Conservation (phyloP, 2,113 vertebrate species). For the Syngnathoides biaculeatus region DNA sequence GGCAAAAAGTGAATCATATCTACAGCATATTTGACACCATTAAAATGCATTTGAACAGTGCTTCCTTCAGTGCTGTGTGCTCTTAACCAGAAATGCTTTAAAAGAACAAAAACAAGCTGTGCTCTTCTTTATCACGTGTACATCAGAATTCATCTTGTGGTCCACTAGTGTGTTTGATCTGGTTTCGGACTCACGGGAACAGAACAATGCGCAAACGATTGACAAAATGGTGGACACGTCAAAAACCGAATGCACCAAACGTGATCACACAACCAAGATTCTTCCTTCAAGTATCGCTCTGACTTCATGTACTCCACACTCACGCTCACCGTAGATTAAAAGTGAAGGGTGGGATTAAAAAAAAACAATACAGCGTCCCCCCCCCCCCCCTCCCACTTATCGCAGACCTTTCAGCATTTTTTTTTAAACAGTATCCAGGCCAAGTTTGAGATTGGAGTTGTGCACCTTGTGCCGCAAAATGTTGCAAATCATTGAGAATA, state of each 20-base stretch:
- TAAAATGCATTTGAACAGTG: constrained; percentile 70
- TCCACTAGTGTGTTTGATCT: constrained; percentile 12
- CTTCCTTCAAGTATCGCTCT: background rate
- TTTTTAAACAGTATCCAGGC: too few species aligned
- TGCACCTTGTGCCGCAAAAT: too few species aligned
- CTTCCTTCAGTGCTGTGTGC: constrained; percentile 72
- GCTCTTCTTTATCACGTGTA: constrained; percentile 66
- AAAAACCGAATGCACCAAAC: background rate
- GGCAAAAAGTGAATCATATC: constrained; percentile 71
- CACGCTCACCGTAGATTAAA: background rate
- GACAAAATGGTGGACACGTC: too few species aligned
- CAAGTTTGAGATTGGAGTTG: too few species aligned
- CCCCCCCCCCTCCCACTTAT: too few species aligned
- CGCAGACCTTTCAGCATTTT: too few species aligned
- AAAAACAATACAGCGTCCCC: background rate
- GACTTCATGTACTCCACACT: background rate
- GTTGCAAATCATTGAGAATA: too few species aligned
- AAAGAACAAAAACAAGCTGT: constrained; percentile 45
- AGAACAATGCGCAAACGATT: background rate
- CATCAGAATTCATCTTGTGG: constrained; percentile 41
- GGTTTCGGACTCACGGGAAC: background rate
- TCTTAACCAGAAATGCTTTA: constrained; percentile 58
- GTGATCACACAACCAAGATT: background rate
- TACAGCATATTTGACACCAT: constrained; percentile 73
- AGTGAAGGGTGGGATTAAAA: background rate